A percentile compares a stretch with the other conserved stretches of the same genome.
Evolutionary conservation across 2,797 vertebrate species (phyloP).

Genomic region (Myotis daubentonii): DNA sequence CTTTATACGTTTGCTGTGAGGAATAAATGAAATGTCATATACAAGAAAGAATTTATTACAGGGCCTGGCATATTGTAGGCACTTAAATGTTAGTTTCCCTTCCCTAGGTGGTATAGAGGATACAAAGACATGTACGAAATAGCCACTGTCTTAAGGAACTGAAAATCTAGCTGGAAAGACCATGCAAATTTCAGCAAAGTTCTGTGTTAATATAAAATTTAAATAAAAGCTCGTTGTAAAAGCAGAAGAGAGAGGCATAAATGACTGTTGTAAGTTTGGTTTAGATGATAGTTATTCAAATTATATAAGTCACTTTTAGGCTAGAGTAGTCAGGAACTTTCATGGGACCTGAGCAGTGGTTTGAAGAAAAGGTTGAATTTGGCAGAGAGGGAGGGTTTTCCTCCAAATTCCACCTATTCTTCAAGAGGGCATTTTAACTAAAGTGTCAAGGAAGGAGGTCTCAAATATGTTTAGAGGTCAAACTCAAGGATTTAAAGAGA

Average conservation of each 20-base stretch:
- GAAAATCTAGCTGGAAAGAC: constrained; percentile 16
- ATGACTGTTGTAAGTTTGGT: background rate
- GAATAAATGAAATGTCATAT: background rate
- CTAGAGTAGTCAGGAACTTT: background rate
- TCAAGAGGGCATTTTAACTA: background rate
- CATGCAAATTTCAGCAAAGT: background rate
- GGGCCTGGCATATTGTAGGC: background rate
- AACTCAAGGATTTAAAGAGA: constrained; percentile 49
- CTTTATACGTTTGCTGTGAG: constrained; percentile 12
- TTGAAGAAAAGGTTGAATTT: background rate
- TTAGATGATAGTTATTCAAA: constrained; percentile 29
- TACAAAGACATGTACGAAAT: background rate
- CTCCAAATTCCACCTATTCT: background rate
- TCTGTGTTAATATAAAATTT: constrained; percentile 29
- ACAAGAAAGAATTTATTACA: constrained; percentile 25
- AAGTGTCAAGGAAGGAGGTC: background rate
- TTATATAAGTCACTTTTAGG: background rate
- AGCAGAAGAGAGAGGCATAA: constrained; percentile 26
- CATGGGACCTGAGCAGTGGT: background rate
- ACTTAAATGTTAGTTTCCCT: background rate
- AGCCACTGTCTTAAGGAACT: background rate
- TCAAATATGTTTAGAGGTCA: background rate
- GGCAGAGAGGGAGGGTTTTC: background rate
- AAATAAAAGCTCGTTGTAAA: constrained; percentile 54
- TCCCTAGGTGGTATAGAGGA: background rate